Conservation (phyloP, 1,140 invertebrate genomes). For the Tyrophagus putrescentiae region DNA sequence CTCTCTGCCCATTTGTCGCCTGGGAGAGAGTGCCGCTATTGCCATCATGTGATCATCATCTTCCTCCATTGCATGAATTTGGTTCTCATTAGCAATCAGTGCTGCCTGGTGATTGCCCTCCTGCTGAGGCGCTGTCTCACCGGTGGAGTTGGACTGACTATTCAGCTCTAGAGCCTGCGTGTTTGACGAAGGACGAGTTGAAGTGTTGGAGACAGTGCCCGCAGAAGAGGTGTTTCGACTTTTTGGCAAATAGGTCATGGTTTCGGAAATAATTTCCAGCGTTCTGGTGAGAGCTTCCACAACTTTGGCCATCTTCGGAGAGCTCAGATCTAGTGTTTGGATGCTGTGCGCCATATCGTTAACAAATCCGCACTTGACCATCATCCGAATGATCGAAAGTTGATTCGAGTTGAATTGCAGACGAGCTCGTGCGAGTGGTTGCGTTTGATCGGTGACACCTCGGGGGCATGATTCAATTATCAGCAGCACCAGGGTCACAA, state of each 20-base stretch:
- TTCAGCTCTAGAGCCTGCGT: no score
- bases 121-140: neutral
- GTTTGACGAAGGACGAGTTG: neutral
- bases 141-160: neutral
- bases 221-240: neutral
- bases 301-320: conserved; percentile 59
- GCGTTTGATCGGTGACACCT: conserved; percentile 33
- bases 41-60: no score
- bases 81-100: no score
- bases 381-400: conserved; percentile 52
- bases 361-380: conserved; percentile 47
- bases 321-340: conserved; percentile 65
- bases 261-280: conserved; percentile 60
- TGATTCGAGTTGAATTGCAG: conserved; percentile 34
- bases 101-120: neutral
- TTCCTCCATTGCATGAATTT: no score
- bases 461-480: conserved; percentile 71
- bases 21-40: no score
- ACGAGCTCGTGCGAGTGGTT: neutral
- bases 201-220: neutral
- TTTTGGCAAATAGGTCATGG: conserved; percentile 48
- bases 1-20: no score
- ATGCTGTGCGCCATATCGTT: conserved; percentile 65
- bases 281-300: conserved; percentile 65
- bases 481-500: conserved; percentile 57